These are phyloP conservation scores for Tonatia bakeri DNA, from an alignment of 2,113 vertebrate species.

Conservation along the genomic window DNA sequence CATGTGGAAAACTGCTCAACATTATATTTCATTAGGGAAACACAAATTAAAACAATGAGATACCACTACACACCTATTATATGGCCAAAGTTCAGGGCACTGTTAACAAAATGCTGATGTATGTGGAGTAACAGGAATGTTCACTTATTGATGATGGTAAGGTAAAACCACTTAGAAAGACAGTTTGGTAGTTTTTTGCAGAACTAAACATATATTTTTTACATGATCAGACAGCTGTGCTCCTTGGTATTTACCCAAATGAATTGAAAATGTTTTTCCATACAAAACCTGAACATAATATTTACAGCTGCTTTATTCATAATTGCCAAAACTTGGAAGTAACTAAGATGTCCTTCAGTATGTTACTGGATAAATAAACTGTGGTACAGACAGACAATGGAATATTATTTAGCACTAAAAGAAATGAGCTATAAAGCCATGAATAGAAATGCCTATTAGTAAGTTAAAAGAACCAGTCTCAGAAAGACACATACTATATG, in stretches of 20 bases:
- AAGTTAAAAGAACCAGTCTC: not conserved
- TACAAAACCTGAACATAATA: not conserved
- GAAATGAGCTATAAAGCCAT: not conserved
- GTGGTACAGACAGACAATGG: not conserved
- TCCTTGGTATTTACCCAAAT: not conserved
- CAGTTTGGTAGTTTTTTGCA: not conserved
- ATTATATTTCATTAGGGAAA: not conserved
- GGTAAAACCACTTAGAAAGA: not conserved
- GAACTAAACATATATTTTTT: not conserved
- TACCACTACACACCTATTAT: not conserved
- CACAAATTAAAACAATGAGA: not conserved
- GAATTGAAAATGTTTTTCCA: not conserved
- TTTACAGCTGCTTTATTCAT: slow-evolving; percentile 11
- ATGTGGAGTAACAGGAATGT: not conserved
- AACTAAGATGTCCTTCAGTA: not conserved
- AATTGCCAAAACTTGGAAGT: not conserved
- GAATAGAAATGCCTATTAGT: not conserved
- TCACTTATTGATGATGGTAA: not conserved
- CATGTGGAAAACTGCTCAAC: not conserved
- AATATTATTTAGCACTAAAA: not conserved
- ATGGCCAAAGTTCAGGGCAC: not conserved
- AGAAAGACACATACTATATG: not conserved
- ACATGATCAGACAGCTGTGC: not conserved
- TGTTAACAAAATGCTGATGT: not conserved
- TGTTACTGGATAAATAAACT: not conserved